Base-by-base conservation (phyloP, 2,113 vertebrate species). In the Oenanthe oenanthe region DNA sequence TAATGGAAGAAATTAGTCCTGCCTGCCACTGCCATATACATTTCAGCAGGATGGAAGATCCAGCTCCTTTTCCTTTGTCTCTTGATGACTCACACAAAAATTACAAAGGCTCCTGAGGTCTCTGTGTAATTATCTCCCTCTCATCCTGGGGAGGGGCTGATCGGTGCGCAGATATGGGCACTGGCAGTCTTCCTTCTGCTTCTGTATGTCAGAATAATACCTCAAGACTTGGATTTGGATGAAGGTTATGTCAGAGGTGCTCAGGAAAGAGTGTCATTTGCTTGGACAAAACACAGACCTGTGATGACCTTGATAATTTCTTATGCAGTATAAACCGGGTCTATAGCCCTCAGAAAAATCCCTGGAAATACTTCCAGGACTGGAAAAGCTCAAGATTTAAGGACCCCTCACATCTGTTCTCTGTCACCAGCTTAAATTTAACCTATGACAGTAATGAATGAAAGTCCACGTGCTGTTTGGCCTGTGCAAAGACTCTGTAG, bases 351-450 rank as follows among this genome's bases (percentile, higher is more conserved):
- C 31, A 68, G 53, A 80, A 84, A 85, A 71, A 63, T n/a, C 48
- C 29, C 38, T 60, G n/a, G 58, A 95, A 92, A 88, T 83, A 38
- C 58, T 80, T 93, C 25, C 42, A 92, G 60, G 24, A 22, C 50
- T 76, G 50, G 67, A 83, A 95, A 92, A 88, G 47, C 38, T 70
- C 25, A 54, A 51, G 60, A 80, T 92, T 88, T 92, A 93, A 95
- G 67, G 79, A 58, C 22, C 28, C 74, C 70, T 95, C 58, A 83
- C 75, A 68, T 91, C 71, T 93, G 79, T 80, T 93, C 71, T 82
- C 62, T 76, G 79, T 88, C 91, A 92, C 67, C 25, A 68, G 67
- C 42, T 93, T 92, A 77, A 88, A 81, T 90, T 90, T 75, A 79
- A 73, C 63, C 72, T 73, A 29, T 29, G 63, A 79, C 79, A 96